phyloP scores from a whole-genome alignment of 2,113 vertebrate species.

The Rhegmatorhina hoffmannsi region DNA sequence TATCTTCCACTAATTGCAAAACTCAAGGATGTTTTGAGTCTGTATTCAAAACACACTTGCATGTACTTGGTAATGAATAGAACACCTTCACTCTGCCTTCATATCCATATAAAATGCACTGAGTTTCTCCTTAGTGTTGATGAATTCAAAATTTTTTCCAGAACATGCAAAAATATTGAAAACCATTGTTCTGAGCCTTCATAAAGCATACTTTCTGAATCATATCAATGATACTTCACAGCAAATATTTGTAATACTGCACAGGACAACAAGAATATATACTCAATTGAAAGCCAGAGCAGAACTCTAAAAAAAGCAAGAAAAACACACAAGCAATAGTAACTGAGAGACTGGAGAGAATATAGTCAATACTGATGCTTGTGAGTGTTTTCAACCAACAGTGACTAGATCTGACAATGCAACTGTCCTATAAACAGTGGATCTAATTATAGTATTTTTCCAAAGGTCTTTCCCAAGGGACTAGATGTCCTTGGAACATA shows the following conservation, averaged over 20 bases:
- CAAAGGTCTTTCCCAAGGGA: background rate
- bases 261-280: background rate
- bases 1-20: background rate
- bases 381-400: background rate
- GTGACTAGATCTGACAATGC: background rate
- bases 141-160: background rate
- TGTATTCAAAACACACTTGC: background rate
- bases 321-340: background rate
- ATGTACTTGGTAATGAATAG: background rate
- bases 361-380: background rate
- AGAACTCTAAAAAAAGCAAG: background rate
- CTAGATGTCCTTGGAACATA: background rate
- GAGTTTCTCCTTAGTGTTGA: background rate
- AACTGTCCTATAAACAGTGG: background rate
- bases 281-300: background rate
- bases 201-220: background rate
- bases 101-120: background rate
- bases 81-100: background rate
- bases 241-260: background rate
- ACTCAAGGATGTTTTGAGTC: background rate
- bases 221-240: background rate
- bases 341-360: background rate
- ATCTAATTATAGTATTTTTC: background rate
- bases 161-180: constrained; percentile 10
- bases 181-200: background rate